Evolutionary conservation across 2,888 invertebrate genomes (phyloP), one percentile per base, ranked within the genome.

Genomic region (Parelbella ahira): DNA sequence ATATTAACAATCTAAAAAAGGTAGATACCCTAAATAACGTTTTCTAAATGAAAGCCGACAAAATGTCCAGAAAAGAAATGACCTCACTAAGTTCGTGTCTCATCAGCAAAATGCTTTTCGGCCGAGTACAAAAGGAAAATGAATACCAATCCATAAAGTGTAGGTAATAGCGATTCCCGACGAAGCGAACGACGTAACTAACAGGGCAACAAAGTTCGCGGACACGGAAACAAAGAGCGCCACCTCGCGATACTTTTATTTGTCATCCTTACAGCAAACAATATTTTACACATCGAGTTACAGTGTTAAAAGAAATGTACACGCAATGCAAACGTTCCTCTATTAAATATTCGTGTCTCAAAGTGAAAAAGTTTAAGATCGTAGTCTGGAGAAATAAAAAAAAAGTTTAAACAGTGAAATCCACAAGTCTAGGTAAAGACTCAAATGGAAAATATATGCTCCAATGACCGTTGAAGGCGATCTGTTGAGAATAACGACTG

Each of bases 401-500:
- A n/a, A n/a, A n/a, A n/a, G 36, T 18, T 24, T 18, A 10, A 36
- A 9, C 12, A 12, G 10, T 9, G 20, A 11, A 32, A 32, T 20
- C 21, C 13, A 23, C 23, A 33, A 19, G 19, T 10, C 4, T 19
- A 19, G 19, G 30, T 11, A 30, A 30, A 30, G 19, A 10, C 19
- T 19, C 19, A 30, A 19, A 30, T 30, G n/a, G 19, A 33, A 29
- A 29, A 29, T 29, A 71, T 72, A 69, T 66, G 64, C 66, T 60
- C 59, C 65, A 63, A 70, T 63, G 66, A 70, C 77, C 78, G 76
- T 75, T 76, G 69, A 77, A 75, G 71, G 72, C 72, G 79, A 83
- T 83, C 82, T 79, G 80, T 81, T 71, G 75, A 68, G 76, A 76
- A 78, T 79, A 80, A 77, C 78, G 76, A 72, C 65, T 67, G 73